Evolutionary conservation across 2,797 vertebrate species (phyloP).

Genomic region (Propithecus deckenii): DNA sequence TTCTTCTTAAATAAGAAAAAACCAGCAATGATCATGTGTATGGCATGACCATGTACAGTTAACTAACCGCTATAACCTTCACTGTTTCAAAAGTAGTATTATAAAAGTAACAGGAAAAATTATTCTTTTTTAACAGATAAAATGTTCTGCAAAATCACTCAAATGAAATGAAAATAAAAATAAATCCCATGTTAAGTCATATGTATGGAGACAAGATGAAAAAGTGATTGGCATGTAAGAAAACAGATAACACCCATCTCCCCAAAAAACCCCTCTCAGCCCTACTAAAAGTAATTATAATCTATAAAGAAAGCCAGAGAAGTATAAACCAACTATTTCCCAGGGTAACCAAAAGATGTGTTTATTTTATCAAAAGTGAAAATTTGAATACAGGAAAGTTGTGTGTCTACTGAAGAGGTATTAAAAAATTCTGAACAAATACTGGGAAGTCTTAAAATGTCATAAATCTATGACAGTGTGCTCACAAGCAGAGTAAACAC

Average conservation of each 20-base stretch:
- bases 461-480: not conserved
- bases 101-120: not conserved
- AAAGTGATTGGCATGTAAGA: not conserved
- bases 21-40: not conserved
- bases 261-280: not conserved
- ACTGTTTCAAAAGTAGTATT: not conserved
- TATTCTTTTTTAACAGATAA: not conserved
- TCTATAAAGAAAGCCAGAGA: not conserved
- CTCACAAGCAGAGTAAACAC: not conserved
- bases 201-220: not conserved
- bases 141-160: not conserved
- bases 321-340: not conserved
- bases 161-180: slow-evolving; percentile 38
- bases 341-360: not conserved
- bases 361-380: slow-evolving; percentile 29
- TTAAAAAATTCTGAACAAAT: not conserved
- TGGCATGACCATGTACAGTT: not conserved
- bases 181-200: not conserved
- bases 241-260: not conserved
- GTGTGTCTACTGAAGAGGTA: not conserved
- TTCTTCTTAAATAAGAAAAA: slow-evolving; percentile 39
- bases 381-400: not conserved
- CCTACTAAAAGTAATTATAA: not conserved
- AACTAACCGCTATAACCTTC: not conserved
- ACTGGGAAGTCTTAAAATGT: not conserved